Evolutionary conservation across 1,140 invertebrate species (phyloP), one percentile per base, ranked within the genome.

Genomic region (Xylocopa sonorina): DNA sequence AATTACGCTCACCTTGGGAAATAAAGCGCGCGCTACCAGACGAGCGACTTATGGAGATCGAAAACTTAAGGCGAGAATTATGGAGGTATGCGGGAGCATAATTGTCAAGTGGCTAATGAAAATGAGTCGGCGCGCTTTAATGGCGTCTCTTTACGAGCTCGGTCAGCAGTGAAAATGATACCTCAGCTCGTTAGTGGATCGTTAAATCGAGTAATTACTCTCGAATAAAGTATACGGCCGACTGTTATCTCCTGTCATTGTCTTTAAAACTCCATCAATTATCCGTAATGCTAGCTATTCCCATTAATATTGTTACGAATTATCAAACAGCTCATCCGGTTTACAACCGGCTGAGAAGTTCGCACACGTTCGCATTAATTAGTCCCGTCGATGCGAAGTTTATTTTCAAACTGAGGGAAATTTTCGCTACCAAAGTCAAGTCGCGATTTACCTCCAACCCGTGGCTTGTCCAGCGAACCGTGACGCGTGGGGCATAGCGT

Each of bases 111-210:
- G 7, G 2, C 1, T n/a, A n/a, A 14, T 16, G 27, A 29, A 48
- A 43, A 46, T 76, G 34, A 29, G 75, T 14, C 24, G 10, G 0
- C 24, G 32, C 41, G 29, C 24, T 55, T 64, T 77, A 71, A 67
- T 83, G 71, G 46, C 21, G 57, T 27, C 50, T 60, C 60, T 84
- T 63, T 53, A 1, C 27, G 14, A 10, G 24, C 3, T 48, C n/a
- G 29, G 48, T 27, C 48, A 60, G 21, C 34, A 7, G 43, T 57
- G 53, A 60, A 78, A 79, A 66, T 53, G 64, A 83, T 76, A 68
- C 57, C 69, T 78, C 74, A 78, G 38, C 78, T 75, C 67, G 50
- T 84, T 58, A 63, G 41, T 72, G 79, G 85, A 84, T 84, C 82
- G 87, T 84, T 68, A 74, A 87, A 79, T 34, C 79, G 16, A 48